phyloP scores from a whole-genome alignment of 2,113 vertebrate species.

The Pachyramphus minor region DNA sequence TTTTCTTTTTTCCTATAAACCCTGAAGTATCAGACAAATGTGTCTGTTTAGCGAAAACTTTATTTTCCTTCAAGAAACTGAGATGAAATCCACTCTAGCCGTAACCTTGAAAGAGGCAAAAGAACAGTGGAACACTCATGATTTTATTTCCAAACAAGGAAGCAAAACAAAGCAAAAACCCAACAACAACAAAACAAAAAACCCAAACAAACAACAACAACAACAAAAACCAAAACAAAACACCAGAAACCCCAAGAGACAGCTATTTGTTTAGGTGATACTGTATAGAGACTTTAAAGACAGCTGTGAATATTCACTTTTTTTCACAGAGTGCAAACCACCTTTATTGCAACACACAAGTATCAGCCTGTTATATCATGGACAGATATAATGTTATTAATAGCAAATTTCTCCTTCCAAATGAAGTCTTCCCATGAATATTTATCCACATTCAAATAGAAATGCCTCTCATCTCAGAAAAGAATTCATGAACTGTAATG shows the following conservation, averaged over 20 bases:
- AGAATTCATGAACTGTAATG: constrained; percentile 20
- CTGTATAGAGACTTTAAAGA: neutral
- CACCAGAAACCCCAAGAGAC: too few species aligned
- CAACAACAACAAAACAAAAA: neutral
- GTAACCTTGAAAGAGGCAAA: neutral
- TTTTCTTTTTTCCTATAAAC: neutral
- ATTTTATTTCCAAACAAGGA: neutral
- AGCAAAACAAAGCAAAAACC: neutral
- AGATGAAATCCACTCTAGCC: neutral
- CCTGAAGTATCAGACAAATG: neutral
- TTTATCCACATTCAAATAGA: constrained; percentile 13
- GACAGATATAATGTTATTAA: neutral
- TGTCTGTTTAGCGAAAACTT: neutral
- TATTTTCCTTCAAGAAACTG: neutral
- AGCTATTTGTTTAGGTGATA: neutral
- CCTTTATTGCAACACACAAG: neutral
- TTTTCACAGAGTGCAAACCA: neutral
- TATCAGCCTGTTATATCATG: neutral
- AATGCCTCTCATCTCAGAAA: neutral
- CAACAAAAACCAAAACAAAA: neutral
- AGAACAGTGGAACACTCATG: neutral
- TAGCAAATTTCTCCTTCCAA: neutral
- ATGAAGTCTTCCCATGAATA: neutral
- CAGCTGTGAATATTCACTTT: neutral
- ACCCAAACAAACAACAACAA: neutral